Evolutionary conservation across 2,888 invertebrate genomes (phyloP), one percentile per base, ranked within the genome.

Genomic region (Allygus modestus): DNA sequence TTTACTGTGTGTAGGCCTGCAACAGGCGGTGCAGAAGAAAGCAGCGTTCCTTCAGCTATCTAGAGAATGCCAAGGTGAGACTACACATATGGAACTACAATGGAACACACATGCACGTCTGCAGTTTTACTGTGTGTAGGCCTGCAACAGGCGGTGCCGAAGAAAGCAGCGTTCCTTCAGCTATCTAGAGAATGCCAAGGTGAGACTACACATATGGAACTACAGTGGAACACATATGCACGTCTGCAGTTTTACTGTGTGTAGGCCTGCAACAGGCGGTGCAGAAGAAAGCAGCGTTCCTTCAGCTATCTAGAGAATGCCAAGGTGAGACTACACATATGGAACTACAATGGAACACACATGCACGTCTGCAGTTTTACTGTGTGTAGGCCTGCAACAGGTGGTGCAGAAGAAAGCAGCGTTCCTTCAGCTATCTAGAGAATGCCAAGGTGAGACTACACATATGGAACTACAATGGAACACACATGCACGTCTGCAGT

Each of bases 141-240:
- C 51, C 23, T 58, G 12, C 15, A 7, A 23, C 4, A 58, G 26
- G 58, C 4, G 12, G 2, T 23, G 26, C 2, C 9, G 58, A 58
- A 12, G n/a, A 20, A 20, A 58, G 26, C 26, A 23, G 5, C 20
- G 58, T 5, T 23, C 58, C 58, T 51, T 51, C 51, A 15, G 51
- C 51, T 51, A 51, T 51, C 9, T 51, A 17, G 51, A 51, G 51
- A 51, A 51, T 51, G 51, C n/a, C 51, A 51, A 51, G 51, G 51
- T 51, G 51, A 51, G 2, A 51, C 4, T 51, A 9, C 2, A 15
- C 51, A 51, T 15, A n/a, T n/a, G n/a, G n/a, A n/a, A 51, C 41
- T 41, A 15, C 37, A 37, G 11, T n/a, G 37, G 11, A 37, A 37
- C 37, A 7, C 4, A 4, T 11, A 9, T 51, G 51, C 15, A 51